Evolutionary conservation across 2,797 vertebrate genomes (phyloP), one percentile per base, ranked within the genome.

Genomic region (Atherinosoma microstoma): DNA sequence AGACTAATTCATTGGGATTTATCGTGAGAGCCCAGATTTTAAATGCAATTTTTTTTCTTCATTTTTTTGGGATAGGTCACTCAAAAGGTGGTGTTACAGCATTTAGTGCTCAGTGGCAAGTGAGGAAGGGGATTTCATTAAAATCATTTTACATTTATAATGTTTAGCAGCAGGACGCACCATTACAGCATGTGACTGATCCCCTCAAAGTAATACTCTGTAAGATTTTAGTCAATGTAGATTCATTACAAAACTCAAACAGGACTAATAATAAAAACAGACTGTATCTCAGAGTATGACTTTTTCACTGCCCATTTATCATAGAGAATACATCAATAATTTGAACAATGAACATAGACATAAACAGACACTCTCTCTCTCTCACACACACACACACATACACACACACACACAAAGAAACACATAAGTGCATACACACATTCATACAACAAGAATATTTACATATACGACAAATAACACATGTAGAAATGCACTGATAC

Each of bases 401-500:
- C 80, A 73, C 51, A 61, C 45, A 84, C 45, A 84, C 82, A 81
- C 75, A 27, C 61, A 59, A 59, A 75, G 56, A 82, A 65, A 63
- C 75, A 84, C 27, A 56, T 56, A 27, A 15, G 53, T 27, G 53
- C 53, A 56, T 30, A 29, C 53, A 56, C 16, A 56, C 53, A 56
- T 2, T 84, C 87, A 73, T 24, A 82, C 79, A 0, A 80, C 85
- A 88, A 66, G 4, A 35, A 36, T 61, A 80, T 12, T 30, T 67
- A 82, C 81, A 85, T 74, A 61, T 78, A 91, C 85, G 57, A 88
- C 81, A 90, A 87, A 80, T 83, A 87, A 90, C 90, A 94, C 89
- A 93, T 92, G 93, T 92, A 94, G 88, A 92, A 89, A 94, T 90
- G 93, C 89, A 94, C 89, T 91, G 87, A 73, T 86, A 92, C 89